Evolutionary conservation across 35 echinoderm and acorn worm genomes (phyloP).

Genomic region (Apostichopus parvimensis): DNA sequence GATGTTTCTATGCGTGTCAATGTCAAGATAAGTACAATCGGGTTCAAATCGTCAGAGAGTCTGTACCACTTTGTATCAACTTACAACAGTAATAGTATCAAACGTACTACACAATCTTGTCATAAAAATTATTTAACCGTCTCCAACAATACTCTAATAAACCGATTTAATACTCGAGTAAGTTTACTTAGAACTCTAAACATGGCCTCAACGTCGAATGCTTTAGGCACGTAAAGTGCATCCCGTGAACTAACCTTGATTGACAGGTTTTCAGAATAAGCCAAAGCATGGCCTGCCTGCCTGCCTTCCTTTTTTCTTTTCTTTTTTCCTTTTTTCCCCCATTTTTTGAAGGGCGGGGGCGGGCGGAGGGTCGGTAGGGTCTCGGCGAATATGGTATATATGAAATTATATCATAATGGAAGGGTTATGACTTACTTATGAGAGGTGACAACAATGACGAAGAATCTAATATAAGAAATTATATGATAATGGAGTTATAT

Average conservation of each 20-base stretch:
- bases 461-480: no score
- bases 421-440: no score
- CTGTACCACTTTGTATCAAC: neutral
- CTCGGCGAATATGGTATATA: no score
- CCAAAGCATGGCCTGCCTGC: no score
- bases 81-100: neutral
- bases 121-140: constrained; percentile 38
- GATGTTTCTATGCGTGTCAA: neutral
- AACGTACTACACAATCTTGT: neutral
- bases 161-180: neutral
- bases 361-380: no score
- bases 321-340: no score
- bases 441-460: no score
- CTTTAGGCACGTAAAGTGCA: neutral
- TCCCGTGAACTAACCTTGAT: neutral
- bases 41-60: neutral
- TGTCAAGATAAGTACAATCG: neutral
- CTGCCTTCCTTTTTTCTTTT: no score
- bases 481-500: no score
- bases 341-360: no score
- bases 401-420: no score
- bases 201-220: neutral
- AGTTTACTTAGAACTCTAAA: neutral
- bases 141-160: constrained; percentile 27
- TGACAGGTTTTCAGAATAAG: neutral